These are phyloP conservation scores for Cacatua alba DNA, from an alignment of 2,113 vertebrate species.

Conservation along the genomic window DNA sequence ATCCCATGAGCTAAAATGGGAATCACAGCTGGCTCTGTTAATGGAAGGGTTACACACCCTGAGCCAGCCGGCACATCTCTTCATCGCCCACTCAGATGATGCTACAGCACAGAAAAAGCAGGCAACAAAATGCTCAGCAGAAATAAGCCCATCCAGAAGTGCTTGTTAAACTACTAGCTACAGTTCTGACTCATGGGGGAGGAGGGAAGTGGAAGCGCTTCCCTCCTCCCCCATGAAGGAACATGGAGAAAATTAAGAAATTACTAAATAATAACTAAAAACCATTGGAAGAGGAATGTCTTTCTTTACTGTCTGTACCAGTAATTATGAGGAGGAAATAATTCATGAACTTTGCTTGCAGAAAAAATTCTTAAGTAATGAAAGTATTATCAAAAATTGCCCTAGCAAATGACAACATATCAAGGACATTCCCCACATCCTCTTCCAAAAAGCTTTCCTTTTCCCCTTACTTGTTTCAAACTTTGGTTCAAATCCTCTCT, in stretches of 20 bases:
- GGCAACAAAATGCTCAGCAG: neutral
- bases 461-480: neutral
- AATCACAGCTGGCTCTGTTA: neutral
- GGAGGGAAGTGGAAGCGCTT: neutral
- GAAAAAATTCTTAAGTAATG: neutral
- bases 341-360: neutral
- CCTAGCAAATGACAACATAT: neutral
- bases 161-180: neutral
- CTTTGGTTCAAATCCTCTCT: neutral
- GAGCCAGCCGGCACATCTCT: neutral
- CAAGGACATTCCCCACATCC: neutral
- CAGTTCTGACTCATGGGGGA: neutral
- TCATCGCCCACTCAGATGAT: neutral
- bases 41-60: neutral
- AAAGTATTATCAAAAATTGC: neutral
- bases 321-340: neutral
- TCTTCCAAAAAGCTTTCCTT: neutral
- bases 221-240: no score
- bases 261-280: neutral
- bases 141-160: neutral
- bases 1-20: fast-evolving
- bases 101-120: neutral
- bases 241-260: neutral
- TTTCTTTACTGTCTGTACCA: neutral
- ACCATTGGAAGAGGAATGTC: neutral